Conservation (phyloP, 2,113 vertebrate genomes). For the Callopanchax toddi region DNA sequence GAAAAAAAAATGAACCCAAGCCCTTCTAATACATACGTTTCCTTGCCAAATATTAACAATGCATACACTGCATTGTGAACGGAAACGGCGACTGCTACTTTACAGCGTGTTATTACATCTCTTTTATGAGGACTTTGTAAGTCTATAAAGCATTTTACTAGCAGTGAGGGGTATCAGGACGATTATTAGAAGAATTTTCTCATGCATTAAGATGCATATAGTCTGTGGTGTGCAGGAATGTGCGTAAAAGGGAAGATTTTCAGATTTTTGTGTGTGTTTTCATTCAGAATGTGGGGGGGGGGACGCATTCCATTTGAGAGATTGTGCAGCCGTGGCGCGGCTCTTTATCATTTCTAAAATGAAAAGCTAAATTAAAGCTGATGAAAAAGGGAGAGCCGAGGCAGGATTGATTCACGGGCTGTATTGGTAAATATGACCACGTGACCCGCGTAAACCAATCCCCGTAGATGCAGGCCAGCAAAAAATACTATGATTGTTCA, state of each 20-base stretch:
- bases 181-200: slow-evolving; percentile 72
- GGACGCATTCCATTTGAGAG: slow-evolving; percentile 23
- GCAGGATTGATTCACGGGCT: slow-evolving; percentile 98
- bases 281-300: background rate
- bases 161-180: slow-evolving; percentile 70
- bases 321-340: slow-evolving; percentile 26
- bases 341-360: slow-evolving; percentile 61
- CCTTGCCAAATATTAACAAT: slow-evolving; percentile 65
- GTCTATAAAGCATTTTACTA: slow-evolving; percentile 84
- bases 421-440: slow-evolving; percentile 99
- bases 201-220: slow-evolving; percentile 57
- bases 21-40: slow-evolving; percentile 27
- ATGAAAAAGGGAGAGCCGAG: slow-evolving; percentile 52
- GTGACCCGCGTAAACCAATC: slow-evolving; percentile 98
- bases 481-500: slow-evolving; percentile 97
- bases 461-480: slow-evolving; percentile 93
- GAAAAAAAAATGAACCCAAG: slow-evolving; percentile 46
- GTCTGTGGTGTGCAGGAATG: slow-evolving; percentile 48
- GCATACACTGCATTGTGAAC: slow-evolving; percentile 56
- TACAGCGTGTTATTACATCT: slow-evolving; percentile 83
- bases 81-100: slow-evolving; percentile 77
- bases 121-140: slow-evolving; percentile 82
- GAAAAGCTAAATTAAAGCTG: slow-evolving; percentile 71
- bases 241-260: slow-evolving; percentile 25
- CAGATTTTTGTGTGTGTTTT: background rate